Evolutionary conservation across 1,140 invertebrate genomes (phyloP).

Genomic region (Drosophila ohnishii): DNA sequence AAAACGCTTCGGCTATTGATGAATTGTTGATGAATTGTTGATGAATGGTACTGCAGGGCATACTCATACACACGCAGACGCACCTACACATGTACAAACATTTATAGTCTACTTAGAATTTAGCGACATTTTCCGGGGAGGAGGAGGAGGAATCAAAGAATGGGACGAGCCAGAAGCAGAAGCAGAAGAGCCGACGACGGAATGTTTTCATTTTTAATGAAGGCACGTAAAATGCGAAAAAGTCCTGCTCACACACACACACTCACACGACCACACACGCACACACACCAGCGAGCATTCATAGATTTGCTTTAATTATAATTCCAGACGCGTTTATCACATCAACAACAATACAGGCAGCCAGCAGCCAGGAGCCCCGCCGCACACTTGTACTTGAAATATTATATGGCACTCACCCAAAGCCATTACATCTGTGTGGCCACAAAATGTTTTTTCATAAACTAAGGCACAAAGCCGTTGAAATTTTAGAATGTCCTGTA

Average conservation of each 20-base stretch:
- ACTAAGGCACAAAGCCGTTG: slow-evolving; percentile 43
- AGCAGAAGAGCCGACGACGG: slow-evolving; percentile 49
- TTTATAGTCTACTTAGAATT: slow-evolving; percentile 79
- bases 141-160: slow-evolving; percentile 16
- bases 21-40: too few relatives aligned
- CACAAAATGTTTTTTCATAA: slow-evolving; percentile 79
- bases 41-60: too few relatives aligned
- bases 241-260: slow-evolving; percentile 41
- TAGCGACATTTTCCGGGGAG: slow-evolving; percentile 47
- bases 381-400: slow-evolving; percentile 71
- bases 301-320: slow-evolving; percentile 81
- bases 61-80: slow-evolving; percentile 23
- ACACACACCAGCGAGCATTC: slow-evolving; percentile 50
- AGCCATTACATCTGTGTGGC: slow-evolving; percentile 57
- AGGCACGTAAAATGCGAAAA: slow-evolving; percentile 81
- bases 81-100: slow-evolving; percentile 54
- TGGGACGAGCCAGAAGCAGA: slow-evolving; percentile 3
- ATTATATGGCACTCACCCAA: slow-evolving; percentile 48
- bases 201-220: slow-evolving; percentile 82
- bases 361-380: neutral
- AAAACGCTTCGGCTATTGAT: too few relatives aligned
- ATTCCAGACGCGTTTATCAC: slow-evolving; percentile 81
- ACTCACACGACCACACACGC: slow-evolving; percentile 14
- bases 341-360: slow-evolving; percentile 73
- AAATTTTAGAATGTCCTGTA: slow-evolving; percentile 69